phyloP scores from a whole-genome alignment of 1,140 invertebrate genomes.

The Drosophila tani region DNA sequence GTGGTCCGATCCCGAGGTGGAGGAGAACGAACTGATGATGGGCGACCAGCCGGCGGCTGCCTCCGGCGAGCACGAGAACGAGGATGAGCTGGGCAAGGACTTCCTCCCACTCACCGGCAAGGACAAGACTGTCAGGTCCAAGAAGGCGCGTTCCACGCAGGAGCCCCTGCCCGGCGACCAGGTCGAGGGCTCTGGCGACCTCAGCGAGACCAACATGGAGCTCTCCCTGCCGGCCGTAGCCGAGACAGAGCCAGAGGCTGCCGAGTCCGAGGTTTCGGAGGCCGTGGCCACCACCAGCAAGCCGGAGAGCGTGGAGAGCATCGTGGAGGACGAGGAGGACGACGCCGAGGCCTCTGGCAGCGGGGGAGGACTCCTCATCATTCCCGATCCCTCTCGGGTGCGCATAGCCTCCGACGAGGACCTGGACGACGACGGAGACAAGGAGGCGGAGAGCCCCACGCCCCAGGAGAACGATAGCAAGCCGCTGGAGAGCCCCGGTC shows the following conservation, averaged over 20 bases:
- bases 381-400: slow-evolving; percentile 13
- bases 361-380: slow-evolving; percentile 53
- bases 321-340: slow-evolving; percentile 49
- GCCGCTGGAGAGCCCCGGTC: slow-evolving; percentile 60
- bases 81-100: slow-evolving; percentile 80
- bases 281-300: neutral
- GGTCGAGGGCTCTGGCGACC: slow-evolving; percentile 81
- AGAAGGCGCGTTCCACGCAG: slow-evolving; percentile 35
- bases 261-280: neutral
- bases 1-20: slow-evolving; percentile 22
- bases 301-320: slow-evolving; percentile 11
- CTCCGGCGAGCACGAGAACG: slow-evolving; percentile 78
- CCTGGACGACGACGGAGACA: slow-evolving; percentile 38
- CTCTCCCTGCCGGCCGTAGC: slow-evolving; percentile 10
- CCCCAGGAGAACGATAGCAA: slow-evolving; percentile 57
- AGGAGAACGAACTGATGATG: slow-evolving; percentile 87
- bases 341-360: slow-evolving; percentile 71
- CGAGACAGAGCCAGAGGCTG: neutral
- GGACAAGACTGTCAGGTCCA: slow-evolving; percentile 1
- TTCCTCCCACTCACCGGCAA: slow-evolving; percentile 65
- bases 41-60: slow-evolving; percentile 86
- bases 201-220: slow-evolving; percentile 69
- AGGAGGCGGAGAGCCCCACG: slow-evolving; percentile 15
- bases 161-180: slow-evolving; percentile 51
- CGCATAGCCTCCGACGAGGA: slow-evolving; percentile 39